Evolutionary conservation across 1,140 invertebrate species (phyloP).

Genomic region (Aphidius gifuensis): DNA sequence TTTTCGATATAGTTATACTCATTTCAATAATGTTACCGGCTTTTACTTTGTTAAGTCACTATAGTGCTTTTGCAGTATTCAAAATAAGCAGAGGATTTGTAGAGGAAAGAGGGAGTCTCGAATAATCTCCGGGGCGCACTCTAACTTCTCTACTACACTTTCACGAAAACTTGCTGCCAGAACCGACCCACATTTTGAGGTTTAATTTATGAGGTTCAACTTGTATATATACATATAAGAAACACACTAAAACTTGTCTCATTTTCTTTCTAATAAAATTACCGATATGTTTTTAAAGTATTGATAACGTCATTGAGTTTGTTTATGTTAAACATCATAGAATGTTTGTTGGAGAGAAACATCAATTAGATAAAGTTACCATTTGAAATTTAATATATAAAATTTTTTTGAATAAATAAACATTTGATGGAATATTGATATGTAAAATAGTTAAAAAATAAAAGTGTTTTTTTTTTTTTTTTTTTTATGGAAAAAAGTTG

Average conservation of each 20-base stretch:
- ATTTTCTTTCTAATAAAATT: not conserved
- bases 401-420: too few relatives aligned
- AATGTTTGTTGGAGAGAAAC: not conserved
- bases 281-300: conserved; percentile 5
- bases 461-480: too few relatives aligned
- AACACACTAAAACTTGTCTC: not conserved
- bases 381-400: not conserved
- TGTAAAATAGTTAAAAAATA: too few relatives aligned
- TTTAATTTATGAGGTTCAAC: conserved; percentile 22
- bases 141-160: not conserved
- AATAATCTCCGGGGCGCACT: conserved; percentile 19
- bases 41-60: not conserved
- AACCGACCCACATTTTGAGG: conserved; percentile 15
- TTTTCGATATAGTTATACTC: not conserved
- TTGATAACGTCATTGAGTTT: conserved; percentile 5
- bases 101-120: conserved; percentile 15
- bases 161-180: not conserved
- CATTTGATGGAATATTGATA: too few relatives aligned
- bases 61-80: conserved; percentile 14
- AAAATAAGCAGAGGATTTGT: conserved; percentile 23
- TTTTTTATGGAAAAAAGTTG: too few relatives aligned
- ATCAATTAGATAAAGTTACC: not conserved
- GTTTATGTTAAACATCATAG: not conserved
- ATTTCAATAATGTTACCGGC: too few relatives aligned
- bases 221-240: not conserved